These are phyloP conservation scores for Strix uralensis DNA, from an alignment of 2,113 vertebrate genomes.

Conservation along the genomic window DNA sequence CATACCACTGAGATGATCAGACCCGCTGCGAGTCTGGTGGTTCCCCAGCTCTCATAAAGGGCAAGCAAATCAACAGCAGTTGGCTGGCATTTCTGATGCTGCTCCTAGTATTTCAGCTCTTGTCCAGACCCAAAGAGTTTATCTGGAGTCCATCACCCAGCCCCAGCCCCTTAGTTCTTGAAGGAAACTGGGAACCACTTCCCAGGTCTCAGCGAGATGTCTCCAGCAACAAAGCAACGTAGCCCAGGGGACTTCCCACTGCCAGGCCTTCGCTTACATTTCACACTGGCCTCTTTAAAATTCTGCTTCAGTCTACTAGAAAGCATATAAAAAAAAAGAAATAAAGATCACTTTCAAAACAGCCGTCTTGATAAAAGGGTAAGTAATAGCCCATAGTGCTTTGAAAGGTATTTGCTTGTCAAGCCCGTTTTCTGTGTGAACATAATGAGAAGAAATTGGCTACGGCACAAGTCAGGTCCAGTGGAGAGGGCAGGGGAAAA, in stretches of 20 bases:
- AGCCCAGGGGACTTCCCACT: background rate
- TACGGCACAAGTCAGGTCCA: fast-evolving
- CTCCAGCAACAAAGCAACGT: background rate
- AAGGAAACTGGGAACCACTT: background rate
- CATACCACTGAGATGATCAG: fast-evolving
- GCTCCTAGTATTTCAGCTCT: background rate
- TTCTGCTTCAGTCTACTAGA: background rate
- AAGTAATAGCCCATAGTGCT: background rate
- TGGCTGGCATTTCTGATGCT: background rate
- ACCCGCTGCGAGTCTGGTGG: fast-evolving
- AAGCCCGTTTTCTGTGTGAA: background rate
- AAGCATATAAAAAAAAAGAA: background rate
- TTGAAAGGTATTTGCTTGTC: background rate
- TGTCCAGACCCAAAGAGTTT: background rate
- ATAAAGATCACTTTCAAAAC: background rate
- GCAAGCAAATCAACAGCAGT: no score
- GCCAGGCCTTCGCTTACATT: background rate
- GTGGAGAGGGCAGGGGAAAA: background rate
- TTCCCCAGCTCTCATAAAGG: background rate
- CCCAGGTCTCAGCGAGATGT: background rate
- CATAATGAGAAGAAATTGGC: fast-evolving
- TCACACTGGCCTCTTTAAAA: background rate
- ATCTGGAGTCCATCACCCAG: background rate
- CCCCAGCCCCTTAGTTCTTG: background rate
- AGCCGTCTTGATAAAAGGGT: background rate